A percentile compares a stretch with the other conserved stretches of the same genome.
phyloP scores from a whole-genome alignment of 2,888 invertebrate species.

The Noctua comes region DNA sequence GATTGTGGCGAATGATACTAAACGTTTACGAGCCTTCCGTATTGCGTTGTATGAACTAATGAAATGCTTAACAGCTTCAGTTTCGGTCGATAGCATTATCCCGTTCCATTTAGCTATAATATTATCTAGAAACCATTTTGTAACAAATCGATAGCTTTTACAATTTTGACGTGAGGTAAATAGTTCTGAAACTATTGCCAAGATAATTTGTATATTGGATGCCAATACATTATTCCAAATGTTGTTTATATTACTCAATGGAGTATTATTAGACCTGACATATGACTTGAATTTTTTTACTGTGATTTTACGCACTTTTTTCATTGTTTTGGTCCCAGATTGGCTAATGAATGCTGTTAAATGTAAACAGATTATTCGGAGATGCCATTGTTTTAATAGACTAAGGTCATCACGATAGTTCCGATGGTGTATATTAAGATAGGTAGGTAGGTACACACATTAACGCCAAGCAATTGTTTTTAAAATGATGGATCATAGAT shows the following conservation, averaged over 20 bases:
- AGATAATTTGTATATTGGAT: slow-evolving; percentile 49
- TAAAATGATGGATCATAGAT: not conserved
- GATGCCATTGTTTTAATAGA: slow-evolving; percentile 30
- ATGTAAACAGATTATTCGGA: slow-evolving; percentile 39
- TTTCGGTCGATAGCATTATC: slow-evolving; percentile 15
- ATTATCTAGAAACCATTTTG: slow-evolving; percentile 49
- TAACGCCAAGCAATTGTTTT: not conserved
- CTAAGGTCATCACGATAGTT: slow-evolving; percentile 3
- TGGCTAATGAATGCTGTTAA: slow-evolving; percentile 32
- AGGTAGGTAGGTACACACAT: not conserved
- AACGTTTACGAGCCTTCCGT: slow-evolving; percentile 35
- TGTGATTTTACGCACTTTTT: slow-evolving; percentile 13
- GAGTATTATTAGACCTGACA: slow-evolving; percentile 49
- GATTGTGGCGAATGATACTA: slow-evolving; percentile 16
- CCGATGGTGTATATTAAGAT: not conserved
- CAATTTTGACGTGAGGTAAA: slow-evolving; percentile 49
- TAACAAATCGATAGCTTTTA: slow-evolving; percentile 60
- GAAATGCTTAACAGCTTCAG: slow-evolving; percentile 16
- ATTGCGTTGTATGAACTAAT: slow-evolving; percentile 24
- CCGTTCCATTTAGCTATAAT: slow-evolving; percentile 36
- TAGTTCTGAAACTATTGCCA: slow-evolving; percentile 49
- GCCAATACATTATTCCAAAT: slow-evolving; percentile 56
- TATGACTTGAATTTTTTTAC: slow-evolving; percentile 23
- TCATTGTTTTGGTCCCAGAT: slow-evolving; percentile 30
- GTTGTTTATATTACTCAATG: slow-evolving; percentile 32